Base-by-base conservation (phyloP, 2,113 vertebrate genomes). In the Myxocyprinus asiaticus region DNA sequence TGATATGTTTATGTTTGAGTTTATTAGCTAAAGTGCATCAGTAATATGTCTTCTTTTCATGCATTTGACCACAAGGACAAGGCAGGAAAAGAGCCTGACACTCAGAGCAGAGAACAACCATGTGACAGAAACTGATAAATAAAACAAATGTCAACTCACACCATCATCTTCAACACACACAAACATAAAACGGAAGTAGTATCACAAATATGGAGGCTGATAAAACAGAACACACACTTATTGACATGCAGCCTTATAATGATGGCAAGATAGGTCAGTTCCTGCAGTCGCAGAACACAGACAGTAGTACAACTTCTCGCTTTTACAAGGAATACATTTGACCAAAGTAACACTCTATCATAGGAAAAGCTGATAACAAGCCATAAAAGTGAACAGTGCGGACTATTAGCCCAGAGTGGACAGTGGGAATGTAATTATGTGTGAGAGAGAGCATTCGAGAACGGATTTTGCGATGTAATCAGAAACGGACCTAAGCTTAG, bases 401-500 rank as follows among this genome's bases (percentile, higher is more conserved):
- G 22, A 33, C 22, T 33, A 33, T 33, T 33, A 33, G 22, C 22
- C 22, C 22, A 33, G 22, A 33, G 22, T 33, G 22, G 22, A 33
- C 22, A 33, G 22, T 74, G 63, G 59, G 50, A 67, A 51, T 55
- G 58, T 63, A 47, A 64, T 56, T 9, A 47, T 53, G n/a, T 69
- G 56, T 62, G 9, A 33, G 61, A 63, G 33, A 86, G 86, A 88
- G 83, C 77, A 81, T 11, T 4, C 50, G 79, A 71, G 33, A 55
- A 43, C 53, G 78, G 83, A 88, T 88, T 83, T 83, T 86, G 88
- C 86, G 86, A 81, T 84, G 81, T 83, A 85, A 86, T 86, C 87
- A 87, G 90, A 89, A 89, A 86, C 15, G 84, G 85, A 83, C 78
- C 72, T 82, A 72, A 85, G 83, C 87, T 90, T 86, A 83, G 78